Conservation (phyloP, 2,888 invertebrate species). For the Drosophila differens region DNA sequence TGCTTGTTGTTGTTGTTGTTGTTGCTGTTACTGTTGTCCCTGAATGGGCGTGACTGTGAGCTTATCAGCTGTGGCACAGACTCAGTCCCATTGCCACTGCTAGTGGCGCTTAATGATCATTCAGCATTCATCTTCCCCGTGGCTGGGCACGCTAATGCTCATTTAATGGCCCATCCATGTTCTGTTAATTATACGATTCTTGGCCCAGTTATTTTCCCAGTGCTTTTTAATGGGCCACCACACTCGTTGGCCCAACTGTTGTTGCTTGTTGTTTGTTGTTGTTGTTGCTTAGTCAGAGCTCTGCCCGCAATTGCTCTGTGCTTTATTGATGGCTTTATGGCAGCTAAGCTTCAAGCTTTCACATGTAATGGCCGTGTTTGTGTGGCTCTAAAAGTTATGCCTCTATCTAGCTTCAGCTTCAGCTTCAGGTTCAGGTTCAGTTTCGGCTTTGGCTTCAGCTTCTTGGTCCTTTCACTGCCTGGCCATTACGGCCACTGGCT, state of each 20-base stretch:
- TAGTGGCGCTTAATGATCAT: conserved; percentile 36
- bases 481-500: conserved; percentile 25
- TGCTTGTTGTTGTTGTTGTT: conserved; percentile 5
- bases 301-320: conserved; percentile 44
- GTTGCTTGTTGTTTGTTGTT: background rate
- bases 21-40: conserved; percentile 8
- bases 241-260: background rate
- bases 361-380: conserved; percentile 76
- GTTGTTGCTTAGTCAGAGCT: conserved; percentile 21
- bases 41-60: conserved; percentile 18
- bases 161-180: conserved; percentile 64
- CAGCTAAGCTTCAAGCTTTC: conserved; percentile 61
- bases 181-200: conserved; percentile 76
- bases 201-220: conserved; percentile 66
- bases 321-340: conserved; percentile 74
- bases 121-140: conserved; percentile 10
- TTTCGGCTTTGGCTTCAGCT: background rate
- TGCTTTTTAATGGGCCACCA: conserved; percentile 64
- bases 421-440: conserved; percentile 5
- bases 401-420: conserved; percentile 32
- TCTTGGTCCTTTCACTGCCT: conserved; percentile 11
- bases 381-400: conserved; percentile 72
- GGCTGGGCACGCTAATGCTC: conserved; percentile 51
- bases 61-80: conserved; percentile 60
- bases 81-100: conserved; percentile 22